Percentiles rank a stretch among this genome's conserved stretches.
phyloP scores from a whole-genome alignment of 2,113 vertebrate genomes.

The Ranitomeya variabilis region DNA sequence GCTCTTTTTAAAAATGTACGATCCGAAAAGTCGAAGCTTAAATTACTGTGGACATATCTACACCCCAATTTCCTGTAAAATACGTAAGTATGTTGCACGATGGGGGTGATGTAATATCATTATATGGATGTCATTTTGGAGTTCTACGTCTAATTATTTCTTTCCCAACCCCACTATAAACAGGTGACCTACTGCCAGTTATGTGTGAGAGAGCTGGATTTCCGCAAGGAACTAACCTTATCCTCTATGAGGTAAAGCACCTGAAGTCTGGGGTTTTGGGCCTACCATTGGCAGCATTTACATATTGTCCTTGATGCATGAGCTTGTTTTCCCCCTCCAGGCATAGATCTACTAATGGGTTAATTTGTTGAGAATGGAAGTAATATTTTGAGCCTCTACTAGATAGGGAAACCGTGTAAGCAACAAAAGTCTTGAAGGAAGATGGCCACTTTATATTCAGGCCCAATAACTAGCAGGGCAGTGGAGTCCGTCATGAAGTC shows the following conservation, averaged over 20 bases:
- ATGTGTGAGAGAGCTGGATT: constrained; percentile 99
- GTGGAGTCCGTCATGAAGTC: no score
- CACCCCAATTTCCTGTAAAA: constrained; percentile 99
- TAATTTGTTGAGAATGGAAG: no score
- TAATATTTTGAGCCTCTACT: no score
- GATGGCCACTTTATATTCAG: no score
- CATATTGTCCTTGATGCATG: no score
- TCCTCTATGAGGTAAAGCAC: constrained; percentile 96
- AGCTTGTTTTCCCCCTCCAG: no score
- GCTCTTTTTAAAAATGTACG: constrained; percentile 99
- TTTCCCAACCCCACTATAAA: constrained; percentile 53
- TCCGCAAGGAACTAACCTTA: constrained; percentile 98
- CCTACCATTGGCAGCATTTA: no score
- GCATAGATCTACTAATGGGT: no score
- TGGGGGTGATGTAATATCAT: not conserved
- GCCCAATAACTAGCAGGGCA: no score
- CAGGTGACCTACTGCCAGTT: constrained; percentile 97
- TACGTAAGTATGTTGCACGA: constrained; percentile 81
- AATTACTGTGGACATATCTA: constrained; percentile 99
- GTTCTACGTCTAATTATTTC: not conserved
- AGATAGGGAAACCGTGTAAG: no score
- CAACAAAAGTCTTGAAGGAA: no score
- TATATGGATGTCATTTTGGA: not conserved
- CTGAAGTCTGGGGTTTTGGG: not conserved
- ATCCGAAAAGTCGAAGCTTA: constrained; percentile 98